Conservation (phyloP, 23 tunicate species). For the Styela clava region DNA sequence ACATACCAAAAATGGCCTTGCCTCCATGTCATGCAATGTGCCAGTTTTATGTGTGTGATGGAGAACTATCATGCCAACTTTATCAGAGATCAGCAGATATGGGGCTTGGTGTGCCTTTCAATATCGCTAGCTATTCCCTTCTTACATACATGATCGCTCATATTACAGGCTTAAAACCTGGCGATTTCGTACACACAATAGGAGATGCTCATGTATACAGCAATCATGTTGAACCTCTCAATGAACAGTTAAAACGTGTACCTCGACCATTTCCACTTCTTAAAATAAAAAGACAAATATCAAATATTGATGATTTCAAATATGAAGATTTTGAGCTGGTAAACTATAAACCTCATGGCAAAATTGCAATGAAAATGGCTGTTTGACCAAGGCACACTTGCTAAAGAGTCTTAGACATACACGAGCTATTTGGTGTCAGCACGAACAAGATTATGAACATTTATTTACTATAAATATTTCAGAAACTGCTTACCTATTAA, state of each 20-base stretch:
- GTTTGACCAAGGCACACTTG: slow-evolving; percentile 47
- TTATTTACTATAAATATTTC: no score
- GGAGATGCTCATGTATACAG: slow-evolving; percentile 97
- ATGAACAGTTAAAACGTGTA: slow-evolving; percentile 69
- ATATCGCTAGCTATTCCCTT: slow-evolving; percentile 93
- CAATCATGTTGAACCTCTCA: slow-evolving; percentile 73
- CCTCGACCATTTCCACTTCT: slow-evolving; percentile 86
- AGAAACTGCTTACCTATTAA: no score
- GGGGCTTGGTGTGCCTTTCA: slow-evolving; percentile 99
- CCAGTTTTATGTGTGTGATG: slow-evolving; percentile 93
- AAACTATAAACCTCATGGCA: slow-evolving; percentile 75
- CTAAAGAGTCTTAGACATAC: no score
- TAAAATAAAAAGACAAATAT: slow-evolving; percentile 45
- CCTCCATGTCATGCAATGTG: slow-evolving; percentile 96
- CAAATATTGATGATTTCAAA: slow-evolving; percentile 65
- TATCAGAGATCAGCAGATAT: slow-evolving; percentile 96
- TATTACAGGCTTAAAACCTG: slow-evolving; percentile 88
- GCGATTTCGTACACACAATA: slow-evolving; percentile 94
- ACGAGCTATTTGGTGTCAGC: no score
- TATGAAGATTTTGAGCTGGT: slow-evolving; percentile 68
- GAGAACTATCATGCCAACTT: slow-evolving; percentile 90
- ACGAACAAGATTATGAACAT: no score
- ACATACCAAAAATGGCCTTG: slow-evolving; percentile 79
- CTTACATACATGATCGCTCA: slow-evolving; percentile 98
- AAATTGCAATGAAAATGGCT: slow-evolving; percentile 93